A percentile compares a stretch with the other conserved stretches of the same genome.
Evolutionary conservation across 2,888 invertebrate genomes (phyloP).

Genomic region (Eupithecia centaureata): DNA sequence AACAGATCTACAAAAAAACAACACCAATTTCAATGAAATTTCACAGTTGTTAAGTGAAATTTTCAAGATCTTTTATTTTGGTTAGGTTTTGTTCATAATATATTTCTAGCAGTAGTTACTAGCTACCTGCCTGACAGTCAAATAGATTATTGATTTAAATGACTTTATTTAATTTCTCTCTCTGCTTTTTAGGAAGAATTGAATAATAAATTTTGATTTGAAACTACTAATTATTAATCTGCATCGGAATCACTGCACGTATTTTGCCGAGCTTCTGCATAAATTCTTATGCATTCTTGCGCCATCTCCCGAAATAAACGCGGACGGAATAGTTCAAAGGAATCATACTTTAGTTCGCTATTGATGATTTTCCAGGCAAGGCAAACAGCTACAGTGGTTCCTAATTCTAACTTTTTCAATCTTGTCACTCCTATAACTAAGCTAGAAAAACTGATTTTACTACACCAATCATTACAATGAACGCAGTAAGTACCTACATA

Average conservation of each 20-base stretch:
- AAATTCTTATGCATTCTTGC: slow-evolving; percentile 1
- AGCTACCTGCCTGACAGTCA: too few relatives aligned
- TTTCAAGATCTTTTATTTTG: background rate
- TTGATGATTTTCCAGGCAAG: background rate
- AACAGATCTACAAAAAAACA: background rate
- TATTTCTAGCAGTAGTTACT: background rate
- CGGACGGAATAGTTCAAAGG: background rate
- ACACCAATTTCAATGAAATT: background rate
- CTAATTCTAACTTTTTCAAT: background rate
- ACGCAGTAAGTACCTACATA: background rate
- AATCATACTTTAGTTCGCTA: background rate
- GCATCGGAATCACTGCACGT: too few relatives aligned
- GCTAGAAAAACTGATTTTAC: background rate
- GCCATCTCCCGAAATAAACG: slow-evolving; percentile 16
- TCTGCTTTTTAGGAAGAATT: background rate
- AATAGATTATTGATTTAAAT: background rate
- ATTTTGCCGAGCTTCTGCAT: background rate
- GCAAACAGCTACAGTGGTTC: too few relatives aligned
- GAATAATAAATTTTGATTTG: background rate
- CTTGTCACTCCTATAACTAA: background rate
- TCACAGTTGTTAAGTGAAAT: too few relatives aligned
- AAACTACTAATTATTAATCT: background rate
- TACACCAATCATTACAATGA: background rate
- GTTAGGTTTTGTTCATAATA: background rate
- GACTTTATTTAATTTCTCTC: background rate